phyloP scores from a whole-genome alignment of 2,888 invertebrate species.

The Gisinianus flammeolus region DNA sequence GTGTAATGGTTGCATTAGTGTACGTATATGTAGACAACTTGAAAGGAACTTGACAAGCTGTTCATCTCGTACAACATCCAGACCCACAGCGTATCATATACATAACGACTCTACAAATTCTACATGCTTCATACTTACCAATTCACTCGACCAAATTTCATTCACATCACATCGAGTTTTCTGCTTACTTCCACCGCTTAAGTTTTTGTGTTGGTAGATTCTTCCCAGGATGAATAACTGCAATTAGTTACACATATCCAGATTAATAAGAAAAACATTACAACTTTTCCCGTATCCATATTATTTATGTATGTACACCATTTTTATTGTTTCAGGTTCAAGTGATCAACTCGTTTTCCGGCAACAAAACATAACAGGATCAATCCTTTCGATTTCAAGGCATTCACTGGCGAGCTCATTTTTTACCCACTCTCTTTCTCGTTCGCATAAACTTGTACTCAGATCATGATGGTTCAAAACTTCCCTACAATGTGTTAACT shows the following conservation, averaged over 20 bases:
- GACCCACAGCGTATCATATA: not conserved
- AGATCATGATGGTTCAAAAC: not conserved
- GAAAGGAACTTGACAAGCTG: not conserved
- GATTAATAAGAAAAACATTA: not conserved
- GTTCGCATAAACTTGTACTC: not conserved
- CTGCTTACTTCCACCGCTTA: not conserved
- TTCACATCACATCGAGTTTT: not conserved
- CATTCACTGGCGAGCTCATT: not conserved
- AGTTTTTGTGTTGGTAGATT: not conserved
- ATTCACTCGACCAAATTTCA: conserved; percentile 1
- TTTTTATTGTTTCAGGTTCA: not conserved
- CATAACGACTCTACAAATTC: not conserved
- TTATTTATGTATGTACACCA: not conserved
- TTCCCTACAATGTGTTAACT: not conserved
- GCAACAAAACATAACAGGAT: not conserved
- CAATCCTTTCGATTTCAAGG: not conserved
- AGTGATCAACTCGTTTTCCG: conserved; percentile 15
- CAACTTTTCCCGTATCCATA: not conserved
- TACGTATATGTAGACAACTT: not conserved
- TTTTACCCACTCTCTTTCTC: not conserved
- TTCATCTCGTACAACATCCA: not conserved
- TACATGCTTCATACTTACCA: not conserved
- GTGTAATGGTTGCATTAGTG: not conserved
- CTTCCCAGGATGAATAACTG: not conserved
- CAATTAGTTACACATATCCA: not conserved